Base-by-base conservation (phyloP, 2,888 invertebrate species). In the Himalopsyche kuldschensis region DNA sequence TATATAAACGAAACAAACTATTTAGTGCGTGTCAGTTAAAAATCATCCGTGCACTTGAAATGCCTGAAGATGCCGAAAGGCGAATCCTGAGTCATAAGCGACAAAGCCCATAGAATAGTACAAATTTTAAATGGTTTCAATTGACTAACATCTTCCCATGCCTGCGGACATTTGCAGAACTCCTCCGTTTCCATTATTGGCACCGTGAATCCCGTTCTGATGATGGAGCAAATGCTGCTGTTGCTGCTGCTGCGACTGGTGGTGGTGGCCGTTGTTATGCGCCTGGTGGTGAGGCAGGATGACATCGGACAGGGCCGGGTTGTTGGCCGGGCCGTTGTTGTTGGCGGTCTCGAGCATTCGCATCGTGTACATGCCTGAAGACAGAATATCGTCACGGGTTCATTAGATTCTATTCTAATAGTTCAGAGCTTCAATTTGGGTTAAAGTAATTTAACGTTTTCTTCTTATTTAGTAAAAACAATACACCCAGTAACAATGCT, bases 311-410 rank as follows among this genome's bases (percentile, higher is more conserved):
- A 27, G 27, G 11, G 69, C 69, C 24, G 69, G 30, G 69, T 69
- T 69, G 69, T 90, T 90, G 79, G 90, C 89, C 69, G 88, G 90
- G 35, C 88, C 87, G 27, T 90, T 88, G 27, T 91, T 87, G 79
- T 89, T 88, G 48, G 88, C 91, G 87, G 91, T 92, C 87, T 97
- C 97, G 90, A 97, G 90, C 95, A 96, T 95, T 4, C 97, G 94
- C 96, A 96, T 96, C 31, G 96, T 95, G 90, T 97, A 97, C 95
- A 97, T 96, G 87, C 96, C 97, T 97, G 90, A 1, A 8, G 15
- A 41, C 11, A 79, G 47, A 75, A 24, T 0, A 75, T 30, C 78
- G 76, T 69, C n/a, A n/a, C n/a, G n/a, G n/a, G n/a, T n/a, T n/a
- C n/a, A n/a, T n/a, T n/a, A n/a, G n/a, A n/a, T n/a, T n/a, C n/a